Percentiles rank a stretch among this genome's conserved stretches.
Conservation (phyloP, 2,797 vertebrate species). For the Pangasius sanitwongsei region DNA sequence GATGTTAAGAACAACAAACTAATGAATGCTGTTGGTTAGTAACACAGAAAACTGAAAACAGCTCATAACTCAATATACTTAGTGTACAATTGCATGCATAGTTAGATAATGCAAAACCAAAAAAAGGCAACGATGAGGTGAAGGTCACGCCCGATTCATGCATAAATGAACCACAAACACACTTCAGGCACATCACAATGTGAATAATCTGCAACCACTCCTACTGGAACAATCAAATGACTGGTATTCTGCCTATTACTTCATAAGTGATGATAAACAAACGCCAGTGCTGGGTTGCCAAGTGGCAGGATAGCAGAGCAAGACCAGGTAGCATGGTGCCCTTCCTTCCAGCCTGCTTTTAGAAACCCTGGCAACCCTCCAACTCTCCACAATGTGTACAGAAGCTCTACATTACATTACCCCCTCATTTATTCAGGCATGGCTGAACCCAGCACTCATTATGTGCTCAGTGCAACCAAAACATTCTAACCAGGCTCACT, state of each 20-base stretch:
- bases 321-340: background rate
- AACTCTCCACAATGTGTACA: background rate
- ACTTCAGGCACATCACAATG: background rate
- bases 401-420: constrained; percentile 9
- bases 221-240: background rate
- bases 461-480: constrained; percentile 13
- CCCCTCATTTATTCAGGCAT: constrained; percentile 11
- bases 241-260: background rate
- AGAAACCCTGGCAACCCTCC: constrained; percentile 27
- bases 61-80: constrained; percentile 7
- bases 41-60: constrained; percentile 39
- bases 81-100: constrained; percentile 45
- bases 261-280: constrained; percentile 20
- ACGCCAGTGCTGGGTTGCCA: constrained; percentile 8
- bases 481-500: background rate
- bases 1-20: constrained; percentile 54
- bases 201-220: background rate
- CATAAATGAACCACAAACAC: constrained; percentile 20
- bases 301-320: constrained; percentile 7
- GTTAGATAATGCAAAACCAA: constrained; percentile 32
- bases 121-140: background rate
- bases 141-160: constrained; percentile 33
- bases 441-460: constrained; percentile 7
- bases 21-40: constrained; percentile 67
- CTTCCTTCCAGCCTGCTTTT: constrained; percentile 26